phyloP scores from a whole-genome alignment of 2,888 invertebrate species.

The Platypus cylindrus region DNA sequence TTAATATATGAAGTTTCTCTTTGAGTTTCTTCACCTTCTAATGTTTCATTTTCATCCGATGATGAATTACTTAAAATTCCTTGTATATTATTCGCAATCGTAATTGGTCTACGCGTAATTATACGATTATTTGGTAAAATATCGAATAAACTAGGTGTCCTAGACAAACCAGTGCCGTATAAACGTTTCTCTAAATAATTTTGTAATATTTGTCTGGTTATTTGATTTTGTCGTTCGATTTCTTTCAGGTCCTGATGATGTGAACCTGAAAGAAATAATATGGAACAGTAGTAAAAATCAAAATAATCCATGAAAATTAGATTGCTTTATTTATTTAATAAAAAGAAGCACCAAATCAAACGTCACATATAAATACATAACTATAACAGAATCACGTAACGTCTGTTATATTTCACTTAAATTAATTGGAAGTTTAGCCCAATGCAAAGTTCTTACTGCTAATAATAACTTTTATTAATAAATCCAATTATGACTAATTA shows the following conservation, averaged over 20 bases:
- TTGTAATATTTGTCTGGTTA: conserved; percentile 63
- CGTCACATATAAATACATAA: no score
- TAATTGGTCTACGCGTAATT: conserved; percentile 3
- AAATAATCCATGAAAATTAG: no score
- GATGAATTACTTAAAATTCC: conserved; percentile 24
- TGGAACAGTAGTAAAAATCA: conserved; percentile 25
- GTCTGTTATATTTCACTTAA: no score
- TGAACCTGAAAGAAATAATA: conserved; percentile 27
- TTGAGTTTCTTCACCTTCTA: conserved; percentile 61
- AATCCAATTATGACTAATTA: no score
- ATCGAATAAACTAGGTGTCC: conserved; percentile 50
- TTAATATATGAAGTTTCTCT: conserved; percentile 42
- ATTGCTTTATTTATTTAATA: no score
- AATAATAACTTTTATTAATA: no score
- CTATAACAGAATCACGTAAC: no score
- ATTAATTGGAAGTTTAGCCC: conserved; percentile 3
- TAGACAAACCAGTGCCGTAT: conserved; percentile 41
- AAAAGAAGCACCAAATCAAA: no score
- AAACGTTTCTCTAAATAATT: conserved; percentile 58
- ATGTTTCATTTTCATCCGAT: conserved; percentile 33
- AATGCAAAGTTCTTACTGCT: no score
- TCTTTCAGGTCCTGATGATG: conserved; percentile 39
- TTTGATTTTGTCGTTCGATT: conserved; percentile 60
- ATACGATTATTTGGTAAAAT: conserved; percentile 39
- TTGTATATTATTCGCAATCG: conserved; percentile 27